phyloP scores from a whole-genome alignment of 2,113 vertebrate species.

The Otis tarda region DNA sequence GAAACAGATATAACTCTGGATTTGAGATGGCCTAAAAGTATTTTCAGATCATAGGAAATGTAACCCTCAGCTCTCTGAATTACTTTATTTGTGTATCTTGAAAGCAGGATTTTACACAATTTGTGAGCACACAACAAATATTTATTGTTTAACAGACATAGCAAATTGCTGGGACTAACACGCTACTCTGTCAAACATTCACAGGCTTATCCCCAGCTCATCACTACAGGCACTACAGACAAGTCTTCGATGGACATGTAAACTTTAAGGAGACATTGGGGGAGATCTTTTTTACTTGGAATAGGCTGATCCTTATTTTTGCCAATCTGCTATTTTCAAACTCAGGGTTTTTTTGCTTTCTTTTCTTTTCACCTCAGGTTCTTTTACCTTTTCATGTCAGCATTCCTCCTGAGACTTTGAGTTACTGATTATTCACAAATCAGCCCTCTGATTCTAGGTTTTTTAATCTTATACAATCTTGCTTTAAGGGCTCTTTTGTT shows the following conservation, averaged over 20 bases:
- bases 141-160: background rate
- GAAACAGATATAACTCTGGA: background rate
- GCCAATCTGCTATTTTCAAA: background rate
- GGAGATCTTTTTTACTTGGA: background rate
- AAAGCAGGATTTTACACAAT: background rate
- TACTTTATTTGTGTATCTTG: background rate
- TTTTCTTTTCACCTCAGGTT: background rate
- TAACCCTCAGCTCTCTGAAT: background rate
- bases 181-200: fast-evolving
- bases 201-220: fast-evolving
- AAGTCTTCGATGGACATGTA: background rate
- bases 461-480: background rate
- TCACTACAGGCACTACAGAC: background rate
- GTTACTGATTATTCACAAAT: background rate
- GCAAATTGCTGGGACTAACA: background rate
- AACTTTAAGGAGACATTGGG: background rate
- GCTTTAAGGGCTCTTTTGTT: background rate
- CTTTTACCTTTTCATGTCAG: background rate
- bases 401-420: background rate
- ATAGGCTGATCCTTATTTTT: background rate
- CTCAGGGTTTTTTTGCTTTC: background rate
- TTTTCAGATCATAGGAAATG: background rate
- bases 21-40: conserved; percentile 24
- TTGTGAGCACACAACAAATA: background rate
- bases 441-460: background rate